phyloP scores from a whole-genome alignment of 2,888 invertebrate species.

The Lasioglossum figueresi region DNA sequence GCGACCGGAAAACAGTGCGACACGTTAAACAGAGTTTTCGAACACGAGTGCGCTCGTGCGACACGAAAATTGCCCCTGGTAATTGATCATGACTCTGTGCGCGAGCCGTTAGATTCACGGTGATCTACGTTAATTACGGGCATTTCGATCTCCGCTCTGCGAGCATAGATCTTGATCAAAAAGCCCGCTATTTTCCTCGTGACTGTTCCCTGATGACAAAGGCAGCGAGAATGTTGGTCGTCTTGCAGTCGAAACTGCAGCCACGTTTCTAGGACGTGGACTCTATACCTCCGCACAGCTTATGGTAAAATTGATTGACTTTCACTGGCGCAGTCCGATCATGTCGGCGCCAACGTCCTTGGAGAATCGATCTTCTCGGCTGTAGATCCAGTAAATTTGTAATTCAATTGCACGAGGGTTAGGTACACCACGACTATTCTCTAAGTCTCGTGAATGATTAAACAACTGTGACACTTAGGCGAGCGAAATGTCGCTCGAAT shows the following conservation, averaged over 20 bases:
- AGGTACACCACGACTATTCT: background rate
- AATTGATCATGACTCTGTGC: background rate
- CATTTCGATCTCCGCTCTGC: background rate
- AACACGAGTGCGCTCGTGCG: background rate
- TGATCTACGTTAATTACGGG: background rate
- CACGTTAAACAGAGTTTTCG: background rate
- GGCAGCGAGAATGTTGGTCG: background rate
- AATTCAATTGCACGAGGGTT: background rate
- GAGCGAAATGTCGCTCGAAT: background rate
- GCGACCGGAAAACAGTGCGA: background rate
- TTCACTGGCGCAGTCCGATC: constrained; percentile 31
- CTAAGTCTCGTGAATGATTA: background rate
- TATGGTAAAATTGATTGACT: constrained; percentile 35
- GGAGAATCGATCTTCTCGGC: constrained; percentile 3
- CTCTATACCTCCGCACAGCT: background rate
- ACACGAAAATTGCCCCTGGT: background rate
- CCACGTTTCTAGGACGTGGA: background rate
- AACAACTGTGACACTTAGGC: background rate
- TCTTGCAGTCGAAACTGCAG: background rate
- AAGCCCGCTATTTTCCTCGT: background rate
- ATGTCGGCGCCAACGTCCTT: background rate
- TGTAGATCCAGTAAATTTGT: background rate
- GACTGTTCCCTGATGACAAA: background rate
- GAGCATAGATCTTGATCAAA: background rate
- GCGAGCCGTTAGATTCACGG: background rate